Evolutionary conservation across 2,113 vertebrate genomes (phyloP).

Genomic region (Tricholaema leucomelas): DNA sequence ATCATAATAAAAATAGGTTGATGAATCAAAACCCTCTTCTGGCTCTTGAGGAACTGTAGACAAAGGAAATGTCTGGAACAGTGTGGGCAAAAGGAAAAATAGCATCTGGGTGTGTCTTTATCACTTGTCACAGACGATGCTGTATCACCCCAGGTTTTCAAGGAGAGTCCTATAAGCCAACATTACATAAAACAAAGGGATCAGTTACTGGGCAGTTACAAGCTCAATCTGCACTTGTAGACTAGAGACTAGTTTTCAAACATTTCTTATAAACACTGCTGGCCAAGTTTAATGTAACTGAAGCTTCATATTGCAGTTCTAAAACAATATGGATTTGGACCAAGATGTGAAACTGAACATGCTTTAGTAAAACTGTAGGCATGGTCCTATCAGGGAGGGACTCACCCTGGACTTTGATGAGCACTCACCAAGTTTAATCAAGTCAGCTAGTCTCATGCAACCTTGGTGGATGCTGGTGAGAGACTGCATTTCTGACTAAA

Average conservation of each 20-base stretch:
- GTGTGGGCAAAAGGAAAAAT: background rate
- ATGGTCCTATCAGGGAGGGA: background rate
- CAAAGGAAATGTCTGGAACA: background rate
- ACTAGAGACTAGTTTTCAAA: background rate
- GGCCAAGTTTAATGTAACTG: background rate
- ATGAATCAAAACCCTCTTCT: background rate
- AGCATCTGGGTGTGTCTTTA: fast-evolving
- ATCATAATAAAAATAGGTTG: background rate
- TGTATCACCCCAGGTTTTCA: background rate
- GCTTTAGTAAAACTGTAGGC: background rate
- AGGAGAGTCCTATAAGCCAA: background rate
- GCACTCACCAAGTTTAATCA: background rate
- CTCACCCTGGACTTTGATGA: background rate
- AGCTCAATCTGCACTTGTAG: background rate
- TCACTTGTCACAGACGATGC: background rate
- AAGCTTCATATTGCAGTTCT: background rate
- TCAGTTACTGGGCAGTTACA: background rate
- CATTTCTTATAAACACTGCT: background rate
- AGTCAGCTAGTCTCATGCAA: background rate
- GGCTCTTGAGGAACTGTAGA: background rate
- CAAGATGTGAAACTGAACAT: background rate
- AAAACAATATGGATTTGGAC: background rate
- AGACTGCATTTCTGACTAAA: background rate
- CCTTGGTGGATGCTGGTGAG: background rate
- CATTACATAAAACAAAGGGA: fast-evolving